A percentile compares a stretch with the other conserved stretches of the same genome.
Conservation (phyloP, 2,113 vertebrate species). For the Garra rufa region DNA sequence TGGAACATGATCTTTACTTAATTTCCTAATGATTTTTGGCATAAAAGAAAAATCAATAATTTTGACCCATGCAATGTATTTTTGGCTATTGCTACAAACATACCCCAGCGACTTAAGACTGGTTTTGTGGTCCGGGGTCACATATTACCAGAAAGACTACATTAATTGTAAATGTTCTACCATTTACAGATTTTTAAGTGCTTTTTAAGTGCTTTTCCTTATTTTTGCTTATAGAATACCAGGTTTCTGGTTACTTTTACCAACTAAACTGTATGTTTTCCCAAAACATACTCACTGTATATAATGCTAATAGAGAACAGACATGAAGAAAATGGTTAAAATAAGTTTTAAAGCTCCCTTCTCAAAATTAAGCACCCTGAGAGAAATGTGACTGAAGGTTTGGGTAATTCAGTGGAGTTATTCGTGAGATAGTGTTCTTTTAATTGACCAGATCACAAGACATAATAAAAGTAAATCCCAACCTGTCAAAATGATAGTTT, state of each 20-base stretch:
- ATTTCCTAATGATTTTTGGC: too few relatives aligned
- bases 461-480: background rate
- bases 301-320: background rate
- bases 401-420: background rate
- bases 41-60: too few relatives aligned
- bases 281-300: background rate
- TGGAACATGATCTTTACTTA: too few relatives aligned
- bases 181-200: background rate
- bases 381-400: background rate
- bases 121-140: too few relatives aligned
- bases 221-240: background rate
- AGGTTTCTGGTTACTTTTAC: background rate
- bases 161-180: background rate
- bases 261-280: too few relatives aligned
- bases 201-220: background rate
- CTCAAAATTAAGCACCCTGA: background rate
- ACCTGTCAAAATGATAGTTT: conserved; percentile 3
- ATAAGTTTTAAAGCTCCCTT: background rate
- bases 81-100: too few relatives aligned
- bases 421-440: background rate
- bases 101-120: too few relatives aligned
- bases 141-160: background rate
- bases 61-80: too few relatives aligned
- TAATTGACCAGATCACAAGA: conserved; percentile 13
- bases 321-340: background rate